Conservation (phyloP, 2,113 vertebrate genomes). For the Penelope pileata region DNA sequence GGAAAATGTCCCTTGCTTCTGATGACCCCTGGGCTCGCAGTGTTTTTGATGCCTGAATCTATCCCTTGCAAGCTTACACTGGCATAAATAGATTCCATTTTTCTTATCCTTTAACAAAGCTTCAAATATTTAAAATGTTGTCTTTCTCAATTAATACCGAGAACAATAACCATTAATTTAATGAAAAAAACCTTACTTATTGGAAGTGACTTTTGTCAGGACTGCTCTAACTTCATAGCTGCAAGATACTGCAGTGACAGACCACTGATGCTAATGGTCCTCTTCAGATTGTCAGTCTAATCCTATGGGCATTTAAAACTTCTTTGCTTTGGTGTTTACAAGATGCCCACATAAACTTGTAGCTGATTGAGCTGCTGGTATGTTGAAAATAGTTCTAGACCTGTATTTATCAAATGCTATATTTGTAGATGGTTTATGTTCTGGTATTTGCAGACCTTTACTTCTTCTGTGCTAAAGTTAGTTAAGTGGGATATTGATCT, state of each 20-base stretch:
- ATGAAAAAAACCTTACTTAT: not conserved
- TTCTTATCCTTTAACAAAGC: not conserved
- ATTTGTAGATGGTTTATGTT: not conserved
- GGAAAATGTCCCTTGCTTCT: not conserved
- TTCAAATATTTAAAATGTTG: not conserved
- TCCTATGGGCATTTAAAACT: not conserved
- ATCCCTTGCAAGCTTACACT: fast-evolving
- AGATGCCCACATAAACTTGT: not conserved
- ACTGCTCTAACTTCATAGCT: not conserved
- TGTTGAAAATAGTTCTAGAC: not conserved
- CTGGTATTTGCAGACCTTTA: not conserved
- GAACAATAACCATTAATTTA: not conserved
- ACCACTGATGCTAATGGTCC: not conserved
- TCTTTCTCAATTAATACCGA: not conserved
- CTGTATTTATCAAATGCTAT: not conserved
- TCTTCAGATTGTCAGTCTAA: not conserved
- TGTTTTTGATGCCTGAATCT: fast-evolving
- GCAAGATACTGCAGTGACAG: not conserved
- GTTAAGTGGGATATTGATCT: not conserved
- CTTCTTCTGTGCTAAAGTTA: not conserved
- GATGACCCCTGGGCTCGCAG: not conserved
- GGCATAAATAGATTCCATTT: fast-evolving
- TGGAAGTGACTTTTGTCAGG: not conserved
- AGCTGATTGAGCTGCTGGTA: not conserved
- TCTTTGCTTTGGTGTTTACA: not conserved